phyloP scores from a whole-genome alignment of 2,888 invertebrate genomes.

The Hylaea fasciaria region DNA sequence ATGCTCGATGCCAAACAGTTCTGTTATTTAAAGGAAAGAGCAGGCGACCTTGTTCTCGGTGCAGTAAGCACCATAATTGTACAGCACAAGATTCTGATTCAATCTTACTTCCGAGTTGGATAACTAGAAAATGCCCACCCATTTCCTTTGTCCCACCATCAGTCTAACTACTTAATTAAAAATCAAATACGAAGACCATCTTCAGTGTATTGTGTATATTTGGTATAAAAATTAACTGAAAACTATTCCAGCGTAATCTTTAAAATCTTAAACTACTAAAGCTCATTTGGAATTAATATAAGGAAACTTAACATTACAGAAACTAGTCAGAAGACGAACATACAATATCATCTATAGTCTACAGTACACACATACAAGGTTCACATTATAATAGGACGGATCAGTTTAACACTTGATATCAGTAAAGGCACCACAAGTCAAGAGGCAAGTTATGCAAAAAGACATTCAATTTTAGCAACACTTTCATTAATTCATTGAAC shows the following conservation, averaged over 20 bases:
- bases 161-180: no score
- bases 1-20: constrained; percentile 59
- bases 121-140: no score
- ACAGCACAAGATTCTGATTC: no score
- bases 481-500: no score
- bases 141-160: no score
- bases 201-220: constrained; percentile 69
- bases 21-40: constrained; percentile 31
- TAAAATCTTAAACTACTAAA: constrained; percentile 53
- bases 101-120: no score
- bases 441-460: constrained; percentile 5
- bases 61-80: no score
- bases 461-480: no score
- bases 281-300: constrained; percentile 42
- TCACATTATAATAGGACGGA: constrained; percentile 20
- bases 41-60: not conserved
- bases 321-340: not conserved
- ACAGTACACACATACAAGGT: not conserved
- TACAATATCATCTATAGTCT: not conserved
- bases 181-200: constrained; percentile 36
- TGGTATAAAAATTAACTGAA: constrained; percentile 79
- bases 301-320: constrained; percentile 32
- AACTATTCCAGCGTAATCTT: constrained; percentile 65
- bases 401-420: constrained; percentile 14
- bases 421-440: constrained; percentile 4